Evolutionary conservation across 2,797 vertebrate species (phyloP), one percentile per base, ranked within the genome.

Genomic region (Darevskia nairensis): DNA sequence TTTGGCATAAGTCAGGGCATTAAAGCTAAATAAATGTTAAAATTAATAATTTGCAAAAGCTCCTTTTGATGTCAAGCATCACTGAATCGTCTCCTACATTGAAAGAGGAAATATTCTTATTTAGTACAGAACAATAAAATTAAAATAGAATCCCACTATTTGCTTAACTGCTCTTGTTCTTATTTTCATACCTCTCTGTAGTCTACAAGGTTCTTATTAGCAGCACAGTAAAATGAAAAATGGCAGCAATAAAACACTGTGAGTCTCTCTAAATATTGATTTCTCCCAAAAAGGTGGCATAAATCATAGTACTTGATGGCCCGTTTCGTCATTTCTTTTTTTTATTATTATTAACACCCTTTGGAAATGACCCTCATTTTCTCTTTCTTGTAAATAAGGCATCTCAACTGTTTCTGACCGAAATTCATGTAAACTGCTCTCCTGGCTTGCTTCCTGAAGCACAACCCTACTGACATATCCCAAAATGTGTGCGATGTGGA

Each of bases 141-240:
- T 64, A 23, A 64, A 64, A 64, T 64, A 23, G 17, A 21, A 4
- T 46, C 15, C 5, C n/a, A 21, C 39, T 74, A 8, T 46, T 81
- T 82, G 50, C 23, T 66, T 66, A 66, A 59, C 29, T 46, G 39
- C 41, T 77, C 59, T 76, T 76, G 17, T 11, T 76, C 35, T 76
- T 66, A 13, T 55, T 25, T 80, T 64, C 9, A 80, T 61, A 80
- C 55, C 72, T 29, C 21, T 77, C 59, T 78, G 17, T 46, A 3
- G 17, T 41, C 13, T 9, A 21, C 59, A 25, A 23, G 55, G 13
- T 82, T 87, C 29, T 44, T 29, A 61, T 27, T 64, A 6, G 5
- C 32, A 13, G n/a, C 66, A 61, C 68, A 88, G 39, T 59, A 29
- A 25, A 79, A 84, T 84, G 29, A 74, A 84, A 84, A 88, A 44